Conservation (phyloP, 92 coral and sea anemone genomes). For the Palythoa heliodiscus region DNA sequence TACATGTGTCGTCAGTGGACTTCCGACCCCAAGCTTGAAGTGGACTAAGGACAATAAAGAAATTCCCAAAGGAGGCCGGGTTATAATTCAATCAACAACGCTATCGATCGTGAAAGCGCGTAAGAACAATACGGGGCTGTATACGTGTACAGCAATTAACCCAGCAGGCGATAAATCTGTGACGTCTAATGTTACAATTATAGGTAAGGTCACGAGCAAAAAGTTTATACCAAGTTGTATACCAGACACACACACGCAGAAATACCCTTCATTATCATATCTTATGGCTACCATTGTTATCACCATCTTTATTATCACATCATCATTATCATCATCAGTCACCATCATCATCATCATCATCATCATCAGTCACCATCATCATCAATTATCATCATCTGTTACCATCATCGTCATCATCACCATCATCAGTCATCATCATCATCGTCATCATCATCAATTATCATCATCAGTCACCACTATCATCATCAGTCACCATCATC, state of each 20-base stretch:
- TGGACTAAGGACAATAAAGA: constrained; percentile 19
- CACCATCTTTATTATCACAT: background rate
- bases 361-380: too few species aligned
- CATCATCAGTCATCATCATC: too few species aligned
- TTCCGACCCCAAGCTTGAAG: constrained; percentile 14
- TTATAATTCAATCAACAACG: background rate
- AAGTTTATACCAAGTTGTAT: too few species aligned
- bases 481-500: too few species aligned
- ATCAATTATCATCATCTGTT: too few species aligned
- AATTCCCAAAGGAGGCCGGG: constrained; percentile 33
- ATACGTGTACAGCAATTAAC: constrained; percentile 21
- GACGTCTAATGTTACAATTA: constrained; percentile 23
- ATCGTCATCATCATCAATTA: too few species aligned
- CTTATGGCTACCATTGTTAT: background rate
- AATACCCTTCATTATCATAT: too few species aligned
- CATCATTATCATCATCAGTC: background rate
- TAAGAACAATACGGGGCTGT: constrained; percentile 26
- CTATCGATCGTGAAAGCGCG: constrained; percentile 6
- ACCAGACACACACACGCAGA: too few species aligned
- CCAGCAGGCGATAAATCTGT: constrained; percentile 19
- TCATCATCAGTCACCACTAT: too few species aligned
- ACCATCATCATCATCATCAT: too few species aligned
- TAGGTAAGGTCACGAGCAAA: background rate
- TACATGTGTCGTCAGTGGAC: constrained; percentile 2
- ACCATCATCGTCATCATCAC: too few species aligned